phyloP scores from a whole-genome alignment of 64 coral and sea anemone genomes.

The Stylophora pistillata region DNA sequence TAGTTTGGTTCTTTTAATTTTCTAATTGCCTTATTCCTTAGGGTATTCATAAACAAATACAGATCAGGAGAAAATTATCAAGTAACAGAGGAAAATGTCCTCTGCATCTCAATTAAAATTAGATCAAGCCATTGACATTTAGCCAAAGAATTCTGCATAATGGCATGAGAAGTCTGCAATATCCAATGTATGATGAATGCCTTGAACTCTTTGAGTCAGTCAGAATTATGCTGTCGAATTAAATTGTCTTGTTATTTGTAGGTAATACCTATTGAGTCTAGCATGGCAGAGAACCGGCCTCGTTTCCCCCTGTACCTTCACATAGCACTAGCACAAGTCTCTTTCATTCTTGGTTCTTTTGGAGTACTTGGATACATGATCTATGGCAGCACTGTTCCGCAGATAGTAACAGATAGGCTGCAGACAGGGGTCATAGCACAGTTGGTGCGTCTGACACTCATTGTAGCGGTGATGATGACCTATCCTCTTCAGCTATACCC shows the following conservation, averaged over 20 bases:
- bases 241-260: conserved; percentile 4
- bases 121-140: no score
- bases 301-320: conserved; percentile 92
- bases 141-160: no score
- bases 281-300: conserved; percentile 91
- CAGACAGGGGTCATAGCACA: conserved; percentile 47
- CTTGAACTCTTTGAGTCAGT: no score
- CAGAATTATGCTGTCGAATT: no score
- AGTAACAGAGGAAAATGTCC: no score
- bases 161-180: no score
- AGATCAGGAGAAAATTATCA: no score
- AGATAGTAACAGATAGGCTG: conserved; percentile 83
- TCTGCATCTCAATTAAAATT: no score
- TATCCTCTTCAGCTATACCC: conserved; percentile 93
- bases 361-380: conserved; percentile 89
- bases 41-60: no score
- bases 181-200: no score
- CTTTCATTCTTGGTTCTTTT: conserved; percentile 92
- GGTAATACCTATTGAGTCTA: conserved; percentile 97
- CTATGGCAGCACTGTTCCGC: conserved; percentile 80
- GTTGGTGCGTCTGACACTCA: conserved; percentile 67
- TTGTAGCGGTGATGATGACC: conserved; percentile 83
- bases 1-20: no score
- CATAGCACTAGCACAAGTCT: conserved; percentile 68
- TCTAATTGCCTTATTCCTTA: no score